Percentiles rank a stretch among this genome's conserved stretches.
Conservation (phyloP, 2,888 invertebrate species). For the Merodon equestris region DNA sequence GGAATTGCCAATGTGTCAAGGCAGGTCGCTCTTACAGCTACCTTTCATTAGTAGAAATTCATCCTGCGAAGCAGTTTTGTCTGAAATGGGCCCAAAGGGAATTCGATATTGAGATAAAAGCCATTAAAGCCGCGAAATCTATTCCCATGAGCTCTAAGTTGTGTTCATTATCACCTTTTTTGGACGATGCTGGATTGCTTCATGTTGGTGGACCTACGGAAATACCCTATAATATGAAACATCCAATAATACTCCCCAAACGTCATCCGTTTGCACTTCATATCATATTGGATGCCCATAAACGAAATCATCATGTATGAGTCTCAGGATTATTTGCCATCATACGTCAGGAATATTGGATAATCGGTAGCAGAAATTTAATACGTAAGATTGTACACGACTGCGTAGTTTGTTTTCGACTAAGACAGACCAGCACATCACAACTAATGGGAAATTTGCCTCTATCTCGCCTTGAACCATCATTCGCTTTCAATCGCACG, state of each 20-base stretch:
- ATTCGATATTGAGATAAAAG: too few species aligned
- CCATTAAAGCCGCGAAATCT: too few species aligned
- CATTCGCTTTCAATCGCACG: constrained; percentile 26
- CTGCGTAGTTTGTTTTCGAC: constrained; percentile 23
- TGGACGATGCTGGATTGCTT: constrained; percentile 33
- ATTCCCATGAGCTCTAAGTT: too few species aligned
- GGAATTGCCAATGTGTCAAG: too few species aligned
- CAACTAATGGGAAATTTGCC: constrained; percentile 29
- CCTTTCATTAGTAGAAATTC: too few species aligned
- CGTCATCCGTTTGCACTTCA: not conserved
- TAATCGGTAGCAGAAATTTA: constrained; percentile 22
- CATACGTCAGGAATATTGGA: constrained; percentile 13
- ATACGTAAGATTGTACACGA: constrained; percentile 24
- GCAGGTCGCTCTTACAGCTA: too few species aligned
- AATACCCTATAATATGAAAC: constrained; percentile 14
- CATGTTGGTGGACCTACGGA: too few species aligned
- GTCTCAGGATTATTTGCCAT: not conserved
- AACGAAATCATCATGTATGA: not conserved
- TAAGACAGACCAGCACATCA: not conserved
- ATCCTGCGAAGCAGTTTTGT: too few species aligned
- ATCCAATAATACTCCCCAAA: constrained; percentile 20
- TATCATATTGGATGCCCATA: constrained; percentile 2
- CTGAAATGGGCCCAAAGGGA: too few species aligned
- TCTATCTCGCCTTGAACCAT: constrained; percentile 16
- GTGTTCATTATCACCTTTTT: too few species aligned